Evolutionary conservation across 2,797 vertebrate genomes (phyloP).

Genomic region (Crenichthys baileyi): DNA sequence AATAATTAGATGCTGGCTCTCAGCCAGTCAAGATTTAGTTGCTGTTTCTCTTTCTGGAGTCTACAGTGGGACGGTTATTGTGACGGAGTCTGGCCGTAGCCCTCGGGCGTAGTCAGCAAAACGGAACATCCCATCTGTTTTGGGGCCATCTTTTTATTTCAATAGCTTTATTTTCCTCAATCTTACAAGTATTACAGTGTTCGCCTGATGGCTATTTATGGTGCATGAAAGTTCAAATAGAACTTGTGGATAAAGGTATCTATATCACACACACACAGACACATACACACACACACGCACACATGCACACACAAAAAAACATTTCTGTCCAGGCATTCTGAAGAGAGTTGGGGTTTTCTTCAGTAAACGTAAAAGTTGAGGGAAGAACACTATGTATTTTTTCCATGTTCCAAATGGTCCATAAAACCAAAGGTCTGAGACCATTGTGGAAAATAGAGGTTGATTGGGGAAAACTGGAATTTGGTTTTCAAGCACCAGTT

Average conservation of each 20-base stretch:
- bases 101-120: constrained; percentile 58
- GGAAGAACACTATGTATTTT: constrained; percentile 53
- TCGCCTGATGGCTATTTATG: constrained; percentile 61
- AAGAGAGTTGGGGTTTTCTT: constrained; percentile 44
- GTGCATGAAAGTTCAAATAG: constrained; percentile 68
- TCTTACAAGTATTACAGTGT: constrained; percentile 52
- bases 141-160: constrained; percentile 52
- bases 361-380: constrained; percentile 35
- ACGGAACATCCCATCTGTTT: constrained; percentile 68
- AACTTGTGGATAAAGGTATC: constrained; percentile 48
- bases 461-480: constrained; percentile 43
- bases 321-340: constrained; percentile 19
- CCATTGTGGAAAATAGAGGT: constrained; percentile 60
- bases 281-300: constrained; percentile 8
- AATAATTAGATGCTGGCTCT: constrained; percentile 68
- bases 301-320: background rate
- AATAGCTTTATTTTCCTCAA: constrained; percentile 48
- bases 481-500: constrained; percentile 46
- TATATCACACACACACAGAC: background rate
- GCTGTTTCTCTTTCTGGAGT: constrained; percentile 43
- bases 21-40: constrained; percentile 60
- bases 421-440: constrained; percentile 81
- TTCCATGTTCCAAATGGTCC: constrained; percentile 65
- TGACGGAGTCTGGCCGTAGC: constrained; percentile 54
- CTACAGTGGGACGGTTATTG: constrained; percentile 49